Conservation (phyloP, 2,888 invertebrate genomes). For the Baronia brevicornis region DNA sequence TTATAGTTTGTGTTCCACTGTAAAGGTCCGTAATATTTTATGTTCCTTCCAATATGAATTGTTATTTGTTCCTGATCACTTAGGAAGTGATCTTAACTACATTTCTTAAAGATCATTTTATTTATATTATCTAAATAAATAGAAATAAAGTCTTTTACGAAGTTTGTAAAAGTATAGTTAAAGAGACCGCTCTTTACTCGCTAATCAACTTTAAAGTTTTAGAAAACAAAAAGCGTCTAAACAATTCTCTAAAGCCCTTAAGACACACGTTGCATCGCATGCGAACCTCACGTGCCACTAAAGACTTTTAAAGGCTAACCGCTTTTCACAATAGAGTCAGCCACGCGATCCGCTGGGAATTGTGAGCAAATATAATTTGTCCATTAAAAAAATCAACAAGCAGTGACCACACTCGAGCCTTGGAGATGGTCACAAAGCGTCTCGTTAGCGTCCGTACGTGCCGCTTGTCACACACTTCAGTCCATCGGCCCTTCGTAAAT, state of each 20-base stretch:
- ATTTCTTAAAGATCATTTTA: too few relatives aligned
- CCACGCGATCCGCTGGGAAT: slow-evolving; percentile 45
- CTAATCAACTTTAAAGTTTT: slow-evolving; percentile 3
- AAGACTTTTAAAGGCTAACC: slow-evolving; percentile 56
- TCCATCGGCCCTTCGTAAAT: slow-evolving; percentile 73
- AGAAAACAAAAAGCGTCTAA: slow-evolving; percentile 12
- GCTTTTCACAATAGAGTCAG: slow-evolving; percentile 37
- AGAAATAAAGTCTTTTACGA: too few relatives aligned
- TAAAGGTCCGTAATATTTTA: slow-evolving; percentile 8
- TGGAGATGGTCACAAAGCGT: slow-evolving; percentile 72
- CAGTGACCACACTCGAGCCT: slow-evolving; percentile 60
- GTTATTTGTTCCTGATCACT: slow-evolving; percentile 8
- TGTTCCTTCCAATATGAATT: slow-evolving; percentile 13
- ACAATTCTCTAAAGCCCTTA: slow-evolving; percentile 23
- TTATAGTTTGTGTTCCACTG: slow-evolving; percentile 35
- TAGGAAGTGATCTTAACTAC: too few relatives aligned
- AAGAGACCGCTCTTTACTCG: not conserved
- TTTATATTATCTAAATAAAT: too few relatives aligned
- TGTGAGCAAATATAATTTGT: slow-evolving; percentile 64
- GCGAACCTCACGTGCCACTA: slow-evolving; percentile 41
- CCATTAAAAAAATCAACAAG: slow-evolving; percentile 72
- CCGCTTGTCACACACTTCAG: slow-evolving; percentile 71
- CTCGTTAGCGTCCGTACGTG: slow-evolving; percentile 74
- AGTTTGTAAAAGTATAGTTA: too few relatives aligned
- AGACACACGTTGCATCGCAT: slow-evolving; percentile 44